Conservation (phyloP, 1,140 invertebrate species). For the Colletes gigas region DNA sequence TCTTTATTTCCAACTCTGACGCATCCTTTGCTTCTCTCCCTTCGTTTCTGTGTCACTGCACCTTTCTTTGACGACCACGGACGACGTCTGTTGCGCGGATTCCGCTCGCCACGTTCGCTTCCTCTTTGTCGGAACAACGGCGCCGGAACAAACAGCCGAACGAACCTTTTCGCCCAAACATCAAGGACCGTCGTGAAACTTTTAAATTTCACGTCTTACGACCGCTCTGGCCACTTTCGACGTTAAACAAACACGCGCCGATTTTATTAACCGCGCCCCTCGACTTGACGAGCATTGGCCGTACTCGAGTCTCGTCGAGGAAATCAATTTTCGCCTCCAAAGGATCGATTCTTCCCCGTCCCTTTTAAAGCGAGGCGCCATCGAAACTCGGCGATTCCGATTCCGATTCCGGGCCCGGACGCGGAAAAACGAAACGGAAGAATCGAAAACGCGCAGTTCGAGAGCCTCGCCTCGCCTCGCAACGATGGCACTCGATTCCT, state of each 20-base stretch:
- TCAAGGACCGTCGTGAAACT: background rate
- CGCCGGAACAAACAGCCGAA: background rate
- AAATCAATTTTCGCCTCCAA: too few species aligned
- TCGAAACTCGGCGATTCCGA: too few species aligned
- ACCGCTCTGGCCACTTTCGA: too few species aligned
- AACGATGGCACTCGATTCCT: background rate
- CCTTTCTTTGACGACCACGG: conserved; percentile 30
- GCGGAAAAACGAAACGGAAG: background rate
- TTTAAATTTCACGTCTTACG: too few species aligned
- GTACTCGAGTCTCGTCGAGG: too few species aligned
- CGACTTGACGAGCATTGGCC: too few species aligned
- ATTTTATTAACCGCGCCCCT: too few species aligned
- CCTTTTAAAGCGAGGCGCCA: too few species aligned
- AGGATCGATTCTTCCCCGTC: too few species aligned
- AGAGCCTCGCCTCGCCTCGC: background rate
- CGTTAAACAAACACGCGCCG: too few species aligned
- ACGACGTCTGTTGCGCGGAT: conserved; percentile 1
- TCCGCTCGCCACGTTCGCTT: background rate
- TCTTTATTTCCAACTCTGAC: conserved; percentile 52
- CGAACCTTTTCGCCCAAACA: background rate
- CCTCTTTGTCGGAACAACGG: background rate
- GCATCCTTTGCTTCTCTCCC: conserved; percentile 25
- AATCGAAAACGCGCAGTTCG: background rate
- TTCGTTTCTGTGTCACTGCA: conserved; percentile 46
- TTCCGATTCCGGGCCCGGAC: too few species aligned